phyloP scores from a whole-genome alignment of 2,888 invertebrate genomes.

The Hipparchia semele region DNA sequence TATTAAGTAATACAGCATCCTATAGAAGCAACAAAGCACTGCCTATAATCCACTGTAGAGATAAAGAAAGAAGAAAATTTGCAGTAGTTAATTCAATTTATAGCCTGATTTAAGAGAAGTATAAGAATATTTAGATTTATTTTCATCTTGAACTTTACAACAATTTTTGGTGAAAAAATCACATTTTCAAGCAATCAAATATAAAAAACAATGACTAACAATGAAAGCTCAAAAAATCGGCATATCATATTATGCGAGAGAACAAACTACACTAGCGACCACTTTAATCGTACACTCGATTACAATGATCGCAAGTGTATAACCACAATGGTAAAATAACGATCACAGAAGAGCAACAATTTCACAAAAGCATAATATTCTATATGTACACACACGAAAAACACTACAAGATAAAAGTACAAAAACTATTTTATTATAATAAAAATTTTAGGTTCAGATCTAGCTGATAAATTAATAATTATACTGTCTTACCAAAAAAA shows the following conservation, averaged over 20 bases:
- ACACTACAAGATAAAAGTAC: slow-evolving; percentile 7
- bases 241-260: slow-evolving; percentile 15
- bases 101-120: background rate
- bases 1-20: too few species aligned
- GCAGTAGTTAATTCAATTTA: background rate
- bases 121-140: slow-evolving; percentile 18
- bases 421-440: background rate
- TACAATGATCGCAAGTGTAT: background rate
- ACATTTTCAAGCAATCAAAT: slow-evolving; percentile 22
- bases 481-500: background rate
- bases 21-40: too few species aligned
- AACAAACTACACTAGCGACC: slow-evolving; percentile 5
- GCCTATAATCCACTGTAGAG: background rate
- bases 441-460: slow-evolving; percentile 3
- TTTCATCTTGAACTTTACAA: slow-evolving; percentile 19
- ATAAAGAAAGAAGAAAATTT: background rate
- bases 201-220: slow-evolving; percentile 36
- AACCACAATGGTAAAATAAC: slow-evolving; percentile 45
- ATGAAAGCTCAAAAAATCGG: slow-evolving; percentile 54
- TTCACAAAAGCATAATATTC: slow-evolving; percentile 1
- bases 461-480: background rate
- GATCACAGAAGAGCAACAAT: slow-evolving; percentile 49
- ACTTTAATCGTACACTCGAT: too few species aligned
- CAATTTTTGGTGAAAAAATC: slow-evolving; percentile 34
- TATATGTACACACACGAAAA: slow-evolving; percentile 1